Base-by-base conservation (phyloP, 2,888 invertebrate genomes). In the Diaprepes abbreviatus region DNA sequence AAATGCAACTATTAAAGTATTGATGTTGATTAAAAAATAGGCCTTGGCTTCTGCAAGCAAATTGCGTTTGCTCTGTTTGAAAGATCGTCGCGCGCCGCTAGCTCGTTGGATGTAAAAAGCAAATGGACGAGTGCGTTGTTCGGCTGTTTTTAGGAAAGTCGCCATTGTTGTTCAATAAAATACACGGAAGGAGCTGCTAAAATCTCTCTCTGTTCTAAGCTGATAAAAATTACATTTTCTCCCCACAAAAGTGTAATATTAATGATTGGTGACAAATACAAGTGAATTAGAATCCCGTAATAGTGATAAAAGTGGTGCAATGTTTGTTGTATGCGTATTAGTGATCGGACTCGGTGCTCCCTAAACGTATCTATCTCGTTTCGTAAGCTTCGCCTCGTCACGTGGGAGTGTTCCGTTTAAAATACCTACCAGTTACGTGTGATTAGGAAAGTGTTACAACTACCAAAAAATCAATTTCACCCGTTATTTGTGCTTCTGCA, bases 131-230 rank as follows among this genome's bases (percentile, higher is more conserved):
- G 81, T 82, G 80, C 83, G 82, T 82, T 81, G 83, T 83, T 82
- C 82, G 78, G 77, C 80, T 81, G 82, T 82, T 82, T 81, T 77
- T 80, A 78, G 76, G 76, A 76, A 78, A 77, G 84, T 82, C 84
- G 84, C 83, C 84, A 84, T 84, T 84, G 83, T 84, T 84, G 83
- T 82, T 80, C 76, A 77, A 78, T 78, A 79, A 79, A 81, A 79
- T 78, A 76, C 77, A 74, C 73, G 70, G 72, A 76, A 77, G 78
- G 78, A 74, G 73, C 59, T 21, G 38, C 50, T 33, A 35, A 48
- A 35, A 14, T 17, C 3, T 24, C 21, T 43, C 33, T 45, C 33
- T 12, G 19, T 60, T 52, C 55, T 21, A 12, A 9, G 21, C 14
- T 3, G 24, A 17, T 24, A n/a, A 40, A 31, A 60, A 50, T 12